A percentile compares a stretch with the other conserved stretches of the same genome.
These are phyloP conservation scores for Sesamia nonagrioides DNA, from an alignment of 1,140 invertebrate genomes.

Conservation along the genomic window DNA sequence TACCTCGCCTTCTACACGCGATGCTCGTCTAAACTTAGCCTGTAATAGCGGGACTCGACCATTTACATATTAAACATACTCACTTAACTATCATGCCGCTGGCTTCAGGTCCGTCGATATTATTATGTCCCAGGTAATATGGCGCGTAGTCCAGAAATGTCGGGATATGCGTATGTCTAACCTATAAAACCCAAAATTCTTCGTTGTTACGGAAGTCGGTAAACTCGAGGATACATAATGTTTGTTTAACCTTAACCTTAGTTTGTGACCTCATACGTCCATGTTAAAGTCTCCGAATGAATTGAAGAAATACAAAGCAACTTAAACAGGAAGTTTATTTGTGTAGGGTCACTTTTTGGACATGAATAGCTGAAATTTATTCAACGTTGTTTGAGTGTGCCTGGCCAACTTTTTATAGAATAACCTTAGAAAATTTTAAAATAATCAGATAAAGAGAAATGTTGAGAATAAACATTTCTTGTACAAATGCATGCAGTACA, in stretches of 20 bases:
- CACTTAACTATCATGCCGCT: conserved; percentile 17
- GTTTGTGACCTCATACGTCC: conserved; percentile 12
- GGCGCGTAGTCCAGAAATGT: not conserved
- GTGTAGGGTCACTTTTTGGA: not conserved
- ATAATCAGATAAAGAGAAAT: not conserved
- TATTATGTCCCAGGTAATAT: not conserved
- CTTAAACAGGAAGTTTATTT: not conserved
- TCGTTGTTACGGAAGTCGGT: conserved; percentile 31
- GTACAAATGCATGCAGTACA: not conserved
- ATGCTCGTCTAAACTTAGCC: conserved; percentile 34
- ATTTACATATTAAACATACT: conserved; percentile 38
- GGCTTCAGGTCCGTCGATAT: not conserved
- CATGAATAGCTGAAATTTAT: not conserved
- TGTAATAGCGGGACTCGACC: conserved; percentile 25
- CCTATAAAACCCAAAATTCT: conserved; percentile 26
- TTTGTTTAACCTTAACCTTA: conserved; percentile 38
- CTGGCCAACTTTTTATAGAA: not conserved
- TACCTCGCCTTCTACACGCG: conserved; percentile 31
- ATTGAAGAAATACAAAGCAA: not conserved
- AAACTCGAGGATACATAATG: conserved; percentile 38
- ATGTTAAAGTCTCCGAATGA: not conserved
- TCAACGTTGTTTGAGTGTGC: not conserved
- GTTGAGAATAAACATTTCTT: not conserved
- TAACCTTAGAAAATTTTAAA: not conserved
- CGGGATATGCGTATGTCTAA: conserved; percentile 12